Conservation (phyloP, 2,113 vertebrate species). For the Erpornis zantholeuca region DNA sequence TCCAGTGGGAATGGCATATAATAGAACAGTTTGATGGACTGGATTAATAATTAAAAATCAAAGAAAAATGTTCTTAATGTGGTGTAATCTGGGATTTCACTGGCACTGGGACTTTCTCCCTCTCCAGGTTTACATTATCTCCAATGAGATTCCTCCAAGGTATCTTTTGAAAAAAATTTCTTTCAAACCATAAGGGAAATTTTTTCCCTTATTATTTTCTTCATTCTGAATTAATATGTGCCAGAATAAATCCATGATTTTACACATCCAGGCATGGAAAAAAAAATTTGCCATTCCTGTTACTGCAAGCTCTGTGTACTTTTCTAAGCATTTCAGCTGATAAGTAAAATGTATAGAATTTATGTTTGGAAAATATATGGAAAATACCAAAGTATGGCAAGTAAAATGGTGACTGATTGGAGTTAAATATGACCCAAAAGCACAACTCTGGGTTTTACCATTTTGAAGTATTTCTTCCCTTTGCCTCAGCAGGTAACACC, state of each 20-base stretch:
- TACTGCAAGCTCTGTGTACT: background rate
- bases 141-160: background rate
- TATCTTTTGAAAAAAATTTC: background rate
- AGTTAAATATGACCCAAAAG: background rate
- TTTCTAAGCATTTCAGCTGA: background rate
- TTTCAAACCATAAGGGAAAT: background rate
- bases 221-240: background rate
- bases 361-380: background rate
- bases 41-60: background rate
- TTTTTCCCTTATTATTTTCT: background rate
- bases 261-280: background rate
- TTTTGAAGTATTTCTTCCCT: background rate
- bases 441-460: background rate
- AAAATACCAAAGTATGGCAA: background rate
- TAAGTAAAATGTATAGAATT: background rate
- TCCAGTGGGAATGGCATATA: background rate
- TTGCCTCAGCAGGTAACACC: background rate
- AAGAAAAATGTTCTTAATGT: background rate
- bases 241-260: background rate
- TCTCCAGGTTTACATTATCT: background rate
- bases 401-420: background rate
- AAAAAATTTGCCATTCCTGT: rapidly evolving
- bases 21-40: background rate
- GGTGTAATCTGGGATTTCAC: background rate
- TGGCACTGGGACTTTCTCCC: background rate